Conservation (phyloP, 2,113 vertebrate genomes). For the Kobus ellipsiprymnus region DNA sequence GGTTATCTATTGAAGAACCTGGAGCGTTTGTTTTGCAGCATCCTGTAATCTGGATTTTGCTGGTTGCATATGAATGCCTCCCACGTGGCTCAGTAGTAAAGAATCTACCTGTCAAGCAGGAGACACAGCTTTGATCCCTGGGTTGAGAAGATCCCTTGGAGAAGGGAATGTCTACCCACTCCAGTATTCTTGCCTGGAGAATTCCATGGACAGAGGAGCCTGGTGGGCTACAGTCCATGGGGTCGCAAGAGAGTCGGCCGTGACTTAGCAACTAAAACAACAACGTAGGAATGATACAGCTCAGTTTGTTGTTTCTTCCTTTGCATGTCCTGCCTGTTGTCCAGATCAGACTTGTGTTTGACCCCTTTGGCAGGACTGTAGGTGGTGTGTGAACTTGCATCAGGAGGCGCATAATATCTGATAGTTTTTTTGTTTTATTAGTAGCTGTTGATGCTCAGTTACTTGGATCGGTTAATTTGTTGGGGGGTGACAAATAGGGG, state of each 20-base stretch:
- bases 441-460: not conserved
- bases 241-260: fast-evolving
- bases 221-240: not conserved
- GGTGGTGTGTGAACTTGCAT: not conserved
- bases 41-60: not conserved
- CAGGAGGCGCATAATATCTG: not conserved
- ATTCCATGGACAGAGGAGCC: not conserved
- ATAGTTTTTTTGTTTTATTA: not conserved
- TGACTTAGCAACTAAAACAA: not conserved
- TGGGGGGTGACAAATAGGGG: not conserved
- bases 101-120: not conserved
- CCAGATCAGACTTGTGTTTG: not conserved
- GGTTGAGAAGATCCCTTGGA: not conserved
- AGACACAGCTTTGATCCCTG: not conserved
- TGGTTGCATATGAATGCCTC: not conserved
- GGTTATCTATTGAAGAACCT: not conserved
- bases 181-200: not conserved
- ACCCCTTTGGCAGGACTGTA: not conserved
- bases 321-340: not conserved
- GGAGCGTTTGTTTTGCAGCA: not conserved
- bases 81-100: not conserved
- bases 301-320: not conserved
- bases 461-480: not conserved
- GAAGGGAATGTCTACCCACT: not conserved
- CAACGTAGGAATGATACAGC: not conserved